Conservation (phyloP, 2,113 vertebrate genomes). For the Onychostruthus taczanowskii region DNA sequence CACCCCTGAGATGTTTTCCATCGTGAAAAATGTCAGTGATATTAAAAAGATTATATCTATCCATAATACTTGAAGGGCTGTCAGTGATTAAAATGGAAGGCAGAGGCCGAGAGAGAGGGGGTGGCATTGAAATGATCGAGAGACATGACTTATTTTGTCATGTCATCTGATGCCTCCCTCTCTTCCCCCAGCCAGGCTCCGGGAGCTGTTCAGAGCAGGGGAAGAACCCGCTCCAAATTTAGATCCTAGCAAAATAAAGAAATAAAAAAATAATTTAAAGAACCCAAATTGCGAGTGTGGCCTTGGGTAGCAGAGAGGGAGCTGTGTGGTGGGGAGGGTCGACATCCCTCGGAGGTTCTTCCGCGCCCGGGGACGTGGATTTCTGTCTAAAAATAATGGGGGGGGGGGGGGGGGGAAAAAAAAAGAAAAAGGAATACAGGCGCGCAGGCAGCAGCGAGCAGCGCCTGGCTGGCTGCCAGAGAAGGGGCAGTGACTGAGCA, state of each 20-base stretch:
- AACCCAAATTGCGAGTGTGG: background rate
- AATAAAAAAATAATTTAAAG: background rate
- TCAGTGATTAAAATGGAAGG: constrained; percentile 54
- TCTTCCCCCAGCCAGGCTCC: background rate
- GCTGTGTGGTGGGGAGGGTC: background rate
- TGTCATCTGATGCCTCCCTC: constrained; percentile 47
- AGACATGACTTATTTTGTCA: constrained; percentile 47
- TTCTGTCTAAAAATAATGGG: constrained; percentile 5
- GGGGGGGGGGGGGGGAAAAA: accelerated
- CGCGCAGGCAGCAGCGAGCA: background rate
- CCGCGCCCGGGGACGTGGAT: background rate
- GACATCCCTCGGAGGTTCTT: background rate
- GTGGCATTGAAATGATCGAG: constrained; percentile 15
- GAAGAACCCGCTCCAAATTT: constrained; percentile 27
- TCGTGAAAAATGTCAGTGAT: constrained; percentile 15
- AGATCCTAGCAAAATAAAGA: background rate
- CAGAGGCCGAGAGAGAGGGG: constrained; percentile 41
- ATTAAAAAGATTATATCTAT: constrained; percentile 17
- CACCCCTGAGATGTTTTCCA: background rate
- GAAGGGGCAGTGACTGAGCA: constrained; percentile 45
- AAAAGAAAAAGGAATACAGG: background rate
- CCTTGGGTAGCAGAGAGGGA: background rate
- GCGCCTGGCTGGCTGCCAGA: constrained; percentile 8
- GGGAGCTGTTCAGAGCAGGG: constrained; percentile 10
- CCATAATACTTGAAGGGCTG: constrained; percentile 16